Percentiles rank a stretch among this genome's conserved stretches.
phyloP scores from a whole-genome alignment of 1,140 invertebrate species.

The Drosophila sechellia region DNA sequence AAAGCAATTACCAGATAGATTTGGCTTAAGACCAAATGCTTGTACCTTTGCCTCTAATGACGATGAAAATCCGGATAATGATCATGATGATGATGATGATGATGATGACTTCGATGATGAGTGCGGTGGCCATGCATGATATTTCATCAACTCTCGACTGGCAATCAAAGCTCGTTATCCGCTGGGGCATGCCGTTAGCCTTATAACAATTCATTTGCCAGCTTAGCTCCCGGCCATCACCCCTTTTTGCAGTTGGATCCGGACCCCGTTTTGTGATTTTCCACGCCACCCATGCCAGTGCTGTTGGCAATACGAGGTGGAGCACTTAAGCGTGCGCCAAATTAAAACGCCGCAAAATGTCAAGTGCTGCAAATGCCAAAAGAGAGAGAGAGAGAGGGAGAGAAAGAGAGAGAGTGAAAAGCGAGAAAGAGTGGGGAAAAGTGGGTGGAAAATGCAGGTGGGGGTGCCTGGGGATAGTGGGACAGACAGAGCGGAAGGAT shows the following conservation, averaged over 20 bases:
- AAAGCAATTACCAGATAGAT: conserved; percentile 25
- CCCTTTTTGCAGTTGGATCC: neutral
- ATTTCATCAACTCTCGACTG: conserved; percentile 42
- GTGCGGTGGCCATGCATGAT: conserved; percentile 8
- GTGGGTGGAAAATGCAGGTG: no score
- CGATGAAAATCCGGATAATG: neutral
- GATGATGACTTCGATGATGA: neutral
- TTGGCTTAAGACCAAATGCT: conserved; percentile 23
- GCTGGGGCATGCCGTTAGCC: conserved; percentile 42
- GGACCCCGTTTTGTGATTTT: neutral
- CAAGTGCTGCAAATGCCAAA: conserved; percentile 62
- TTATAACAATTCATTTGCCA: conserved; percentile 48
- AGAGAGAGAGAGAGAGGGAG: conserved; percentile 15
- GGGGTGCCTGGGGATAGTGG: conserved; percentile 3
- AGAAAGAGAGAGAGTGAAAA: neutral
- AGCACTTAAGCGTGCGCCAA: conserved; percentile 74
- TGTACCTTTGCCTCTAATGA: conserved; percentile 1
- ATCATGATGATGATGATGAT: conserved; percentile 4
- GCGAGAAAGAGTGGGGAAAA: neutral
- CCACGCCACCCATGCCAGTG: conserved; percentile 8
- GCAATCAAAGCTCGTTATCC: conserved; percentile 48
- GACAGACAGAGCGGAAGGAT: conserved; percentile 55
- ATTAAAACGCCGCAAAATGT: conserved; percentile 81
- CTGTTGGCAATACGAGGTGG: conserved; percentile 50
- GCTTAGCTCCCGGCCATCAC: conserved; percentile 22